Conservation (phyloP, 2,113 vertebrate genomes). For the Megaceryle torquata region DNA sequence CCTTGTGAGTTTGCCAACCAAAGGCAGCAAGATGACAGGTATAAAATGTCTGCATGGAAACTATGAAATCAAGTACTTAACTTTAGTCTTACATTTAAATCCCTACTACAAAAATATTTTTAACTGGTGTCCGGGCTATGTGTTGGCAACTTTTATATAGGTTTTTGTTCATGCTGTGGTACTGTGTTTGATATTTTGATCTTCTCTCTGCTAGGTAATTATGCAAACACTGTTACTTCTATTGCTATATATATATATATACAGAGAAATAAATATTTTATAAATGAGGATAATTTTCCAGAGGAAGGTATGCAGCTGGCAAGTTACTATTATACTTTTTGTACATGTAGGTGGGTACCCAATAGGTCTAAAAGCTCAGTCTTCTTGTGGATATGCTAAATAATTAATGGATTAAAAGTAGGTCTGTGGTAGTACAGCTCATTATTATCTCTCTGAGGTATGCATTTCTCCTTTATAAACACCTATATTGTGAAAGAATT, state of each 20-base stretch:
- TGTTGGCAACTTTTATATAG: background rate
- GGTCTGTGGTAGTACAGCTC: background rate
- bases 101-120: background rate
- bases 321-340: background rate
- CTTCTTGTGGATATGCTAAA: background rate
- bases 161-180: background rate
- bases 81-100: background rate
- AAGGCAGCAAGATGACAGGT: conserved; percentile 16
- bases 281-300: conserved; percentile 42
- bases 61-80: conserved; percentile 8
- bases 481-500: background rate
- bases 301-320: conserved; percentile 21
- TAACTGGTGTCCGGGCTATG: background rate
- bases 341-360: background rate
- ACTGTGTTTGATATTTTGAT: background rate
- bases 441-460: background rate
- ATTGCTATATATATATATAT: conserved; percentile 25
- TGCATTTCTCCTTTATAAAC: conserved; percentile 2
- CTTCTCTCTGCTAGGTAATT: background rate
- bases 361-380: background rate
- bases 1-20: conserved; percentile 51
- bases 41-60: conserved; percentile 53
- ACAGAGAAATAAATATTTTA: conserved; percentile 56
- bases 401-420: conserved; percentile 49
- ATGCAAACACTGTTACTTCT: background rate